A percentile compares a stretch with the other conserved stretches of the same genome.
These are phyloP conservation scores for Cynaeus angustus DNA, from an alignment of 2,888 invertebrate genomes.

Conservation along the genomic window DNA sequence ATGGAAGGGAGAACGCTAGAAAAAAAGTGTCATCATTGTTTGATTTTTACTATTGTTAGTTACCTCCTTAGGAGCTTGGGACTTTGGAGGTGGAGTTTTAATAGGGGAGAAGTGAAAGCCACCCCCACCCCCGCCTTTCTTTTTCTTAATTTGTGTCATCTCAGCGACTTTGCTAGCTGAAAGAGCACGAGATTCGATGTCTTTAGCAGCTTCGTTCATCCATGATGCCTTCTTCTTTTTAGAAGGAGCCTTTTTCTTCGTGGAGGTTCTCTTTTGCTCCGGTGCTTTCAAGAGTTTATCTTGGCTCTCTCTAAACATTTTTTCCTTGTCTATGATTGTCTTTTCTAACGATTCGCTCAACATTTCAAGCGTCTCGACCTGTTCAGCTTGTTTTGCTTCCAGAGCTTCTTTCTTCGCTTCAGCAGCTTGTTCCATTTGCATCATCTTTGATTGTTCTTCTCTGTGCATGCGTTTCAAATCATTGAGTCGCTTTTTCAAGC, in stretches of 20 bases:
- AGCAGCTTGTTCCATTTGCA: slow-evolving; percentile 59
- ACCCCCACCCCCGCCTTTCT: no score
- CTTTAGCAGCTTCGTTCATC: slow-evolving; percentile 53
- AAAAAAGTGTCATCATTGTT: no score
- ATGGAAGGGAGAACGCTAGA: slow-evolving; percentile 12
- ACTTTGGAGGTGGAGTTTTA: neutral
- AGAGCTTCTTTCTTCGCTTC: slow-evolving; percentile 62
- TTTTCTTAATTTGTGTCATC: neutral
- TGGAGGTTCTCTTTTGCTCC: slow-evolving; percentile 30
- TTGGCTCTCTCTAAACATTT: slow-evolving; percentile 52
- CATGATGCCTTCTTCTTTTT: slow-evolving; percentile 51
- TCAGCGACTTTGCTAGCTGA: slow-evolving; percentile 50
- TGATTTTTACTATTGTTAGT: no score
- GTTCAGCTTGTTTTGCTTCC: slow-evolving; percentile 62
- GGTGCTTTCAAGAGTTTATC: slow-evolving; percentile 48
- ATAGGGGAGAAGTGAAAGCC: neutral
- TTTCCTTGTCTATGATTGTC: slow-evolving; percentile 63
- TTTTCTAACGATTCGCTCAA: slow-evolving; percentile 65
- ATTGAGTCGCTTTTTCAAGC: slow-evolving; percentile 62
- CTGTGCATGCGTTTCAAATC: slow-evolving; percentile 64
- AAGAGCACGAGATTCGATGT: slow-evolving; percentile 55
- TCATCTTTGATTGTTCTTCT: slow-evolving; percentile 58
- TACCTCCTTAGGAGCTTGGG: neutral
- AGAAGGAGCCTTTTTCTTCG: slow-evolving; percentile 13
- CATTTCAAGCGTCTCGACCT: slow-evolving; percentile 63